phyloP scores from a whole-genome alignment of 2,113 vertebrate genomes.

The Neoarius graeffei region DNA sequence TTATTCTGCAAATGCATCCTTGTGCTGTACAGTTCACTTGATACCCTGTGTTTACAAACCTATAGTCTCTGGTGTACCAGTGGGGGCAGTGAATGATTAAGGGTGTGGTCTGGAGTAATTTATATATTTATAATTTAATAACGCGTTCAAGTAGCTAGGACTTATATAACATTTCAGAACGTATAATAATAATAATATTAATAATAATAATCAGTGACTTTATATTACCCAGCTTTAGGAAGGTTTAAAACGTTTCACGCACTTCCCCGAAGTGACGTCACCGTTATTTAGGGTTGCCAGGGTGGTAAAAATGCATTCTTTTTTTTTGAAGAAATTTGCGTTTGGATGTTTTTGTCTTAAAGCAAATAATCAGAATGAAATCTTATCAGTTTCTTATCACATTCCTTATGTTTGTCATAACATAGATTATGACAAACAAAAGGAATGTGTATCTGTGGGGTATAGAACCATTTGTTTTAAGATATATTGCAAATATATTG shows the following conservation, averaged over 20 bases:
- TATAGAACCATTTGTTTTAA: neutral
- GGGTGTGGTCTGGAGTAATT: conserved; percentile 53
- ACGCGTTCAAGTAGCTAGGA: neutral
- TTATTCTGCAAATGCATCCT: neutral
- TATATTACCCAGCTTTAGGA: neutral
- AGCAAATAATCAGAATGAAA: neutral
- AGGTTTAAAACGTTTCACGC: neutral
- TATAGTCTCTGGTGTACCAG: neutral
- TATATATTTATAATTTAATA: neutral
- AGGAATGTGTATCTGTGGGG: neutral
- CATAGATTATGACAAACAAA: neutral
- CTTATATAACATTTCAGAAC: neutral
- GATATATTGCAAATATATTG: too few relatives aligned
- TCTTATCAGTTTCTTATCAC: neutral
- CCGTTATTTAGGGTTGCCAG: neutral
- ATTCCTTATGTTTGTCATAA: neutral
- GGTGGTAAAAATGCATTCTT: fast-evolving
- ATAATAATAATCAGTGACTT: neutral
- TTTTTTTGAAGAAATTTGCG: too few relatives aligned
- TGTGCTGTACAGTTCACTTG: neutral
- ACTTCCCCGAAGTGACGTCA: conserved; percentile 44
- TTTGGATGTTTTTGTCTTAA: too few relatives aligned
- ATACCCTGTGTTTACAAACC: neutral
- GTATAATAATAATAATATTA: neutral
- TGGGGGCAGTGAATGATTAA: conserved; percentile 14